phyloP scores from a whole-genome alignment of 2,797 vertebrate genomes.

The Carapus acus region DNA sequence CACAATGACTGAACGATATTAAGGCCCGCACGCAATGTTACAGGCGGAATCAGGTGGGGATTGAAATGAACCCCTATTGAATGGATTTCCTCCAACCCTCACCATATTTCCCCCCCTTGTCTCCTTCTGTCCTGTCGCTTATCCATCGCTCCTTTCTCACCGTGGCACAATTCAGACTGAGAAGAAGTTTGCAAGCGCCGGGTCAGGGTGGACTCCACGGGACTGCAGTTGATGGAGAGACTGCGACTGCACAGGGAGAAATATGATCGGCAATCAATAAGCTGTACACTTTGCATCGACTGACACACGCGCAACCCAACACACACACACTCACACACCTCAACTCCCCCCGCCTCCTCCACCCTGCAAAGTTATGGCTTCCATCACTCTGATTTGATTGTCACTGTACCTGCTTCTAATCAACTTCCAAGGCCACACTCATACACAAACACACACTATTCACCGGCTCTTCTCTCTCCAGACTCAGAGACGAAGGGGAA shows the following conservation, averaged over 20 bases:
- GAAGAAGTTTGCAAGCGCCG: constrained; percentile 60
- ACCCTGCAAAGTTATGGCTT: constrained; percentile 38
- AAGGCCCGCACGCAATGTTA: constrained; percentile 35
- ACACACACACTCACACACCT: constrained; percentile 21
- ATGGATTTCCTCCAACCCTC: constrained; percentile 45
- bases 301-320: constrained; percentile 21
- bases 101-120: constrained; percentile 27
- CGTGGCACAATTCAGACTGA: constrained; percentile 55
- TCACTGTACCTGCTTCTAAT: constrained; percentile 71
- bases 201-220: constrained; percentile 56
- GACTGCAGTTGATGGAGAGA: constrained; percentile 60
- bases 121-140: constrained; percentile 15
- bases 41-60: constrained; percentile 43
- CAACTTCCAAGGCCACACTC: constrained; percentile 69
- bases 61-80: constrained; percentile 54
- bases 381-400: constrained; percentile 69
- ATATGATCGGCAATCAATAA: constrained; percentile 71
- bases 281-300: constrained; percentile 29
- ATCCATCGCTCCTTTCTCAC: constrained; percentile 50
- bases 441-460: constrained; percentile 24
- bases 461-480: constrained; percentile 38
- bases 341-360: constrained; percentile 10
- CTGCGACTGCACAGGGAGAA: constrained; percentile 48
- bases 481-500: constrained; percentile 20
- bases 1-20: constrained; percentile 45